Evolutionary conservation across 2,797 vertebrate genomes (phyloP).

Genomic region (Agapornis canus): DNA sequence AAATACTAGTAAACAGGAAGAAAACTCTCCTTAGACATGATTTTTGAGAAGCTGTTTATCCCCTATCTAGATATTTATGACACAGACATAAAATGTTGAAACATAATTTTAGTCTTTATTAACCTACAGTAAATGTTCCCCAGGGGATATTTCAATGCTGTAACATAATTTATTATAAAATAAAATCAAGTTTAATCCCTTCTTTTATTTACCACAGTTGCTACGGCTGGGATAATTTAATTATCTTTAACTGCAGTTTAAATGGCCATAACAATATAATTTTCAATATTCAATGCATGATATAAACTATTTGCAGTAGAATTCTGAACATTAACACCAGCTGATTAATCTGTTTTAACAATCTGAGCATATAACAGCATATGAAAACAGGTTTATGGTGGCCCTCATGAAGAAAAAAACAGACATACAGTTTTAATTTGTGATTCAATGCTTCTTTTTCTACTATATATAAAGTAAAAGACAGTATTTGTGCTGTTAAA

Average conservation of each 20-base stretch:
- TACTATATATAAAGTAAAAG: background rate
- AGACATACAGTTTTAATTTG: background rate
- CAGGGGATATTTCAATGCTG: background rate
- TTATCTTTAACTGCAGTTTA: constrained; percentile 32
- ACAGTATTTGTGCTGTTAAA: background rate
- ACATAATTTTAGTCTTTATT: background rate
- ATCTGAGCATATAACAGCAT: background rate
- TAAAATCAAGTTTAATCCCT: constrained; percentile 10
- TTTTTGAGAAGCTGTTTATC: background rate
- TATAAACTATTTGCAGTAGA: background rate
- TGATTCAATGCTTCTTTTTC: background rate
- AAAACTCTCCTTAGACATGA: background rate
- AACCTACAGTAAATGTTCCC: background rate
- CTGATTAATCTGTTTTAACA: constrained; percentile 33
- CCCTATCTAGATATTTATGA: background rate
- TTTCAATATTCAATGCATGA: constrained; percentile 24
- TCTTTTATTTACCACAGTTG: constrained; percentile 15
- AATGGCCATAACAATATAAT: background rate
- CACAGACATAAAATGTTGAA: background rate
- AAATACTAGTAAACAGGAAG: background rate
- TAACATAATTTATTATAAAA: constrained; percentile 28
- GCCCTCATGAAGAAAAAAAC: background rate
- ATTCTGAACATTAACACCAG: background rate
- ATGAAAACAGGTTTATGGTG: background rate
- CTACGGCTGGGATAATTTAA: constrained; percentile 28